Evolutionary conservation across 1,140 invertebrate genomes (phyloP), one percentile per base, ranked within the genome.

Genomic region (Eurosta solidaginis): DNA sequence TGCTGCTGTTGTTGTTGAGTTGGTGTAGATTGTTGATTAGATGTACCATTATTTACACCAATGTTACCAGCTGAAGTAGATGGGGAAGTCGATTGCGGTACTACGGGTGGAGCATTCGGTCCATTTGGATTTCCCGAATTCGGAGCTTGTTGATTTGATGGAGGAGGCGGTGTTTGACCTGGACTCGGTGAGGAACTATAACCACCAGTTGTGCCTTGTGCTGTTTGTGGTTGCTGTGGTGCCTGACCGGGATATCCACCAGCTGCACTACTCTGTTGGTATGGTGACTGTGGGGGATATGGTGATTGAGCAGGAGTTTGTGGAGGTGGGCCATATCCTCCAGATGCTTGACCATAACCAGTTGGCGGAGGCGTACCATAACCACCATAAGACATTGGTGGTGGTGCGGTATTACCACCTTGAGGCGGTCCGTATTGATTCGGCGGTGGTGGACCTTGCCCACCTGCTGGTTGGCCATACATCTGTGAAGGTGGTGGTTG

Each of bases 341-440:
- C 74, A n/a, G 79, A 80, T 0, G 79, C 42, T 50, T 79, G 82
- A 42, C 82, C 84, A 6, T 82, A 81, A 20, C 78, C 80, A 45
- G 80, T 76, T 42, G 77, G 78, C 54, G 77, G 77, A 25, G 85
- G 82, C 20, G 82, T 80, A 6, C 87, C 86, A 74, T 88, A 88
- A 17, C 83, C 83, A 6, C 81, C 82, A 79, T 85, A 87, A 52
- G 83, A 79, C 84, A 84, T 85, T 0, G 84, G 85, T 6, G 85
- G 85, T 12, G 85, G 85, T 14, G 82, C 83, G 0, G 79, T 78
- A 33, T 82, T 83, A 3, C 84, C 84, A 10, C 82, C 83, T 33
- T 88, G 88, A 33, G 76, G 78, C 22, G 76, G 78, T 10, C 84
- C 88, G 80, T 89, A 89, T 29, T 88, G 85, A 50, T 82, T 87